Percentiles rank a stretch among this genome's conserved stretches.
phyloP scores from a whole-genome alignment of 2,888 invertebrate species.

The Ormyrus rosae region DNA sequence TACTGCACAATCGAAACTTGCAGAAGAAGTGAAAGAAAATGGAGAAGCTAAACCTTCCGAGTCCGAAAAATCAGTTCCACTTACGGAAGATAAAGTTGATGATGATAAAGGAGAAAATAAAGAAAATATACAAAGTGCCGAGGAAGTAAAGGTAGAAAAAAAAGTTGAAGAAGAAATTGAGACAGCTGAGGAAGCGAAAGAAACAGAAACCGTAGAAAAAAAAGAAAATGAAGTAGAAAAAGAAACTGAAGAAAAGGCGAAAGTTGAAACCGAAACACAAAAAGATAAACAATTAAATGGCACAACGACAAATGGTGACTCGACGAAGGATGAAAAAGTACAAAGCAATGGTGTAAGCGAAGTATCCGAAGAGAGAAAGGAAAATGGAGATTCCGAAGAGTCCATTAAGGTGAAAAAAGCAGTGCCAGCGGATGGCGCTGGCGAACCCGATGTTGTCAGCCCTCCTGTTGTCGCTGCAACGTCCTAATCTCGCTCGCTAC shows the following conservation, averaged over 20 bases:
- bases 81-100: conserved; percentile 43
- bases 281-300: conserved; percentile 63
- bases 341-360: conserved; percentile 71
- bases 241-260: conserved; percentile 28
- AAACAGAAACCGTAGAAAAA: conserved; percentile 53
- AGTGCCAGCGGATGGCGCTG: conserved; percentile 68
- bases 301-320: conserved; percentile 61
- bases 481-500: conserved; percentile 70
- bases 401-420: conserved; percentile 73
- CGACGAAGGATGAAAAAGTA: conserved; percentile 64
- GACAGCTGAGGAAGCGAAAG: conserved; percentile 54
- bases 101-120: conserved; percentile 47
- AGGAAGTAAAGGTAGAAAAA: conserved; percentile 46
- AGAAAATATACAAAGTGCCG: conserved; percentile 32
- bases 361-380: conserved; percentile 64
- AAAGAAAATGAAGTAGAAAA: conserved; percentile 45
- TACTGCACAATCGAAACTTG: conserved; percentile 40
- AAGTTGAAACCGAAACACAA: conserved; percentile 37
- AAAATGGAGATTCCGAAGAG: conserved; percentile 67
- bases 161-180: conserved; percentile 44
- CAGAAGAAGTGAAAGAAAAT: conserved; percentile 53
- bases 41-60: conserved; percentile 25
- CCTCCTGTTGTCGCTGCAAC: conserved; percentile 73
- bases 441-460: conserved; percentile 72
- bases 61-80: conserved; percentile 33